Percentiles rank a stretch among this genome's conserved stretches.
phyloP scores from a whole-genome alignment of 2,113 vertebrate genomes.

The Carlito syrichta region DNA sequence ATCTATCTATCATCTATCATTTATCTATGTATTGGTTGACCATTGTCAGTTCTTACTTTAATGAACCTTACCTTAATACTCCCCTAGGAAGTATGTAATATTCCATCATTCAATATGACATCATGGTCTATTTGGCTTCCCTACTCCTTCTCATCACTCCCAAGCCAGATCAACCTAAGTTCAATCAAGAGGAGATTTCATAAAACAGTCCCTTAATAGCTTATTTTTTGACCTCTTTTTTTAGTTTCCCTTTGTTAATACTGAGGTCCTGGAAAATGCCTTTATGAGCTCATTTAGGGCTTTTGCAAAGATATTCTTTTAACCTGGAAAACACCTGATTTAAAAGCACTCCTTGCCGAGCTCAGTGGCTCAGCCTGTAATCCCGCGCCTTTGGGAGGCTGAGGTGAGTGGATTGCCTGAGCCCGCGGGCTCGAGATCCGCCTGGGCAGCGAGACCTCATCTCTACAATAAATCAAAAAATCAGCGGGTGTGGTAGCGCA shows the following conservation, averaged over 20 bases:
- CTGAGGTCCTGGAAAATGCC: not conserved
- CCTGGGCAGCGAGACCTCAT: no score
- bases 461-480: no score
- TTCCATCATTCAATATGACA: not conserved
- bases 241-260: not conserved
- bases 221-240: not conserved
- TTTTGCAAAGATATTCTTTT: not conserved
- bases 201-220: not conserved
- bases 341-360: not conserved
- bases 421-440: no score
- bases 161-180: not conserved
- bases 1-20: no score
- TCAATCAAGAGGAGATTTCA: not conserved
- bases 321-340: not conserved
- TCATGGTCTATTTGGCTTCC: not conserved
- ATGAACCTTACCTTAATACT: not conserved
- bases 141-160: not conserved
- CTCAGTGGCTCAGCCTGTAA: no score
- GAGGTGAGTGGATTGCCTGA: no score
- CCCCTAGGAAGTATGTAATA: not conserved
- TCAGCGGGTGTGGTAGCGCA: no score
- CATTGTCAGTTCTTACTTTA: not conserved
- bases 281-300: not conserved
- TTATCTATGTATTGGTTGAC: no score
- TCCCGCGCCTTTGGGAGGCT: no score